Percentiles rank a stretch among this genome's conserved stretches.
phyloP scores from a whole-genome alignment of 2,888 invertebrate genomes.

The Empis livida region DNA sequence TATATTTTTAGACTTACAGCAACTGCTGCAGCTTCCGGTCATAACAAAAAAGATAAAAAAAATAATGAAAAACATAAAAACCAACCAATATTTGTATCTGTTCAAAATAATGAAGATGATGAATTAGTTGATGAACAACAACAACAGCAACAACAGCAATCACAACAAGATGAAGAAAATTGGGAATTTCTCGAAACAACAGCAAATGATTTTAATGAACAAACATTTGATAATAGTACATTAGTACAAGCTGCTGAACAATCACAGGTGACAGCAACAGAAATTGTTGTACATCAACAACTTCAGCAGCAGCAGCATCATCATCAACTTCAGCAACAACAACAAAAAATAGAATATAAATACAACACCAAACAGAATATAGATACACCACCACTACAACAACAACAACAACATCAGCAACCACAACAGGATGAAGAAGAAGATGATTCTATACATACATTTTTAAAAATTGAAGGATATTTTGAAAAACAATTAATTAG shows the following conservation, averaged over 20 bases:
- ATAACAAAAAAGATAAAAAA: slow-evolving; percentile 15
- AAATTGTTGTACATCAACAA: slow-evolving; percentile 18
- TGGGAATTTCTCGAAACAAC: background rate
- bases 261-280: slow-evolving; percentile 16
- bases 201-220: background rate
- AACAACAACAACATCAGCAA: slow-evolving; percentile 7
- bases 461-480: slow-evolving; percentile 31
- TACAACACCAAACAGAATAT: no score
- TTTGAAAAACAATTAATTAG: slow-evolving; percentile 30
- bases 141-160: slow-evolving; percentile 7
- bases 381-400: background rate
- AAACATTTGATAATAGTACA: background rate
- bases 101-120: slow-evolving; percentile 18
- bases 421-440: slow-evolving; percentile 22
- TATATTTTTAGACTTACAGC: background rate
- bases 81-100: slow-evolving; percentile 12
- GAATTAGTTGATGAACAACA: slow-evolving; percentile 14
- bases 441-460: slow-evolving; percentile 31
- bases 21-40: background rate
- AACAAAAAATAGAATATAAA: slow-evolving; percentile 8
- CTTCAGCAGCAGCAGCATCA: slow-evolving; percentile 8
- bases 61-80: slow-evolving; percentile 10
- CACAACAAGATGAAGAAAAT: background rate
- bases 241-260: background rate
- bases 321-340: slow-evolving; percentile 9